Percentiles rank a stretch among this genome's conserved stretches.
Conservation (phyloP, 2,888 invertebrate species). For the Poecilus cupreus region DNA sequence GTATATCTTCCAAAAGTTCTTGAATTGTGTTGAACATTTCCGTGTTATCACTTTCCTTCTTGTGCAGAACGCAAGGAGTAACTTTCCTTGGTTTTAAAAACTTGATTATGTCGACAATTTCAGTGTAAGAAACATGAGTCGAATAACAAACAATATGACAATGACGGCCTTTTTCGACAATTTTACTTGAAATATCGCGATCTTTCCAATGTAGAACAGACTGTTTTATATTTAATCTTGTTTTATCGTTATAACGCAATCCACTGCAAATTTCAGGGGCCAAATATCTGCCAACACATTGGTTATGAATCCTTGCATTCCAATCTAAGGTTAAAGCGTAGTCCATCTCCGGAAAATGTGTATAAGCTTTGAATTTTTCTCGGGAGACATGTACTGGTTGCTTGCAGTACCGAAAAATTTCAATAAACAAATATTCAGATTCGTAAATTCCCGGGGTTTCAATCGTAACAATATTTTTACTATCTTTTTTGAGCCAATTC, state of each 20-base stretch:
- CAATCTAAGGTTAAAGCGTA: constrained; percentile 74
- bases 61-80: constrained; percentile 75
- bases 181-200: constrained; percentile 67
- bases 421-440: constrained; percentile 78
- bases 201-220: constrained; percentile 79
- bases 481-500: constrained; percentile 76
- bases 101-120: constrained; percentile 79
- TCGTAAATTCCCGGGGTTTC: constrained; percentile 78
- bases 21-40: constrained; percentile 64
- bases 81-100: constrained; percentile 79
- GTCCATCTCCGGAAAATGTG: constrained; percentile 75
- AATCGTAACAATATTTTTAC: constrained; percentile 75
- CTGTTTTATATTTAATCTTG: constrained; percentile 76
- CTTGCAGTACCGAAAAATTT: constrained; percentile 74
- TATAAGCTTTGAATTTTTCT: constrained; percentile 76
- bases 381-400: constrained; percentile 79
- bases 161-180: constrained; percentile 66
- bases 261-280: constrained; percentile 60
- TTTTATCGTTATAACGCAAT: background rate
- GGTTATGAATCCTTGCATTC: constrained; percentile 75
- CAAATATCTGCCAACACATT: too few relatives aligned
- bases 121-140: constrained; percentile 84
- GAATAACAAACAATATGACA: constrained; percentile 80
- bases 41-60: constrained; percentile 60
- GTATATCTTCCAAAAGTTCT: constrained; percentile 61